Evolutionary conservation across 2,113 vertebrate species (phyloP), one percentile per base, ranked within the genome.

Genomic region (Mus spicilegus): DNA sequence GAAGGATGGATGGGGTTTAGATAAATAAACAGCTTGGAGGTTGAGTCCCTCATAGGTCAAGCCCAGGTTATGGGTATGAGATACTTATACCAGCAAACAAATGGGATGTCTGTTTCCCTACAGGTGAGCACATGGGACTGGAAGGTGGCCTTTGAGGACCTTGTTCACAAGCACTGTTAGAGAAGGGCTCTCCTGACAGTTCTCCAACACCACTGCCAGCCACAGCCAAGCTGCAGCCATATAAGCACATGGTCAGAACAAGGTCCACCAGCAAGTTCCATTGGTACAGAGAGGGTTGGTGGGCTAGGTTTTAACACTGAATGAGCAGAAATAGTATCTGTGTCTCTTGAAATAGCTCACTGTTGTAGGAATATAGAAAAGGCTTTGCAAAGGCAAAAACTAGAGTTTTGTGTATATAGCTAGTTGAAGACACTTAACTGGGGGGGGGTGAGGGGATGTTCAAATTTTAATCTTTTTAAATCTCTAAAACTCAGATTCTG

Each of bases 271-370:
- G 11, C 1, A 22, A 63, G 65, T 42, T 0, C 13, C 3, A 7
- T 0, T 2, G 14, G 0, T 19, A 2, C 1, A 2, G 3, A 3
- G 3, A 73, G 28, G 16, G 1, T 10, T 49, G 6, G 24, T 0
- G 9, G 17, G 5, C 1, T 33, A 19, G 39, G 24, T 0, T 54
- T 20, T 2, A 22, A 8, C 0, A 56, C 0, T 81, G 77, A 81
- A n/a, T 24, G 17, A 20, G 4, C 42, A 24, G n/a, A 46, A 49
- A 65, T 67, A 49, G 26, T 33, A 5, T 19, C 12, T 2, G 2
- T 8, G 2, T n/a, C 22, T 93, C 42, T 14, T 13, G 30, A 14
- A 87, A 72, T 33, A 36, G 14, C 24, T 26, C 11, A 2, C 24
- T 49, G 69, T 73, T 67, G 13, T 86, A 42, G 42, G n/a, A 14